Percentiles rank a stretch among this genome's conserved stretches.
Evolutionary conservation across 2,888 invertebrate species (phyloP).

Genomic region (Pollenia angustigena): DNA sequence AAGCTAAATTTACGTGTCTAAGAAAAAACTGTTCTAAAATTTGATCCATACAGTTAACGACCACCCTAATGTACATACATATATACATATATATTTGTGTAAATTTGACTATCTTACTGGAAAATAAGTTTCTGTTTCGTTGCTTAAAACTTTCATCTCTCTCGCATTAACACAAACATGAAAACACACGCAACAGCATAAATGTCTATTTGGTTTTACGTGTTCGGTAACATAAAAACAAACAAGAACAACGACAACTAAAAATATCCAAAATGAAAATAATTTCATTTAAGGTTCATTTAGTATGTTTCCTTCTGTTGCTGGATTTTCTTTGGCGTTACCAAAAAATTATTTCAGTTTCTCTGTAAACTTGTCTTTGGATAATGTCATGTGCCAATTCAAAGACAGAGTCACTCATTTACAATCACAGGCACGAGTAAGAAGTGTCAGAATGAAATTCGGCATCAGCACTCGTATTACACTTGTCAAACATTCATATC

Average conservation of each 20-base stretch:
- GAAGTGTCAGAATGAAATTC: neutral
- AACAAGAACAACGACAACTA: neutral
- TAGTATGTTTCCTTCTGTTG: slow-evolving; percentile 38
- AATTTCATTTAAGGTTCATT: slow-evolving; percentile 28
- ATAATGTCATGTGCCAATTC: slow-evolving; percentile 19
- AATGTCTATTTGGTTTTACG: slow-evolving; percentile 22
- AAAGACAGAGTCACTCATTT: too few relatives aligned
- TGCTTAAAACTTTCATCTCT: neutral
- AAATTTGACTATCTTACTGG: neutral
- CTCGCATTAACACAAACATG: slow-evolving; percentile 7
- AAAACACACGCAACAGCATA: neutral
- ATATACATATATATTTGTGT: too few relatives aligned
- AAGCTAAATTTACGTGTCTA: too few relatives aligned
- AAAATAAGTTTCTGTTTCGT: neutral
- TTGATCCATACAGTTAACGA: too few relatives aligned
- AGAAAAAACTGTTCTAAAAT: too few relatives aligned
- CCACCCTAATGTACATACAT: too few relatives aligned
- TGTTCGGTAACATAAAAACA: neutral
- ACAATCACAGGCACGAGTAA: neutral
- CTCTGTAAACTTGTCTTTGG: neutral
- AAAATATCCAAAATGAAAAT: neutral
- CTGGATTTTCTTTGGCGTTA: neutral
- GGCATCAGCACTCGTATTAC: neutral
- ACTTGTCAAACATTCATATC: slow-evolving; percentile 63
- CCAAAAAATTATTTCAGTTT: slow-evolving; percentile 1